Conservation (phyloP, 53 echinoderm and acorn worm genomes). For the Echinarachnius parma region DNA sequence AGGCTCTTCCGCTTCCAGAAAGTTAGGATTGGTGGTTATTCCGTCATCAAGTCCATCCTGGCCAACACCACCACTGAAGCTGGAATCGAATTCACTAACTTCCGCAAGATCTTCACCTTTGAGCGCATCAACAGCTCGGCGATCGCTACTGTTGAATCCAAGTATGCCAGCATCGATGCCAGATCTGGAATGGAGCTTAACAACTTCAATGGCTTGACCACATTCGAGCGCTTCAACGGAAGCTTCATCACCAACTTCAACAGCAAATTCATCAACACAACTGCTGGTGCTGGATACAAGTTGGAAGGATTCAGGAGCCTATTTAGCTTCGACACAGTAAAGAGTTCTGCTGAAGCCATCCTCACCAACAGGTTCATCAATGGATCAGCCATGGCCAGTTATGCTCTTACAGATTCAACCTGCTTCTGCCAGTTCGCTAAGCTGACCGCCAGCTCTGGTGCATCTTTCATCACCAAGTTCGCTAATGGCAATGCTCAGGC, state of each 20-base stretch:
- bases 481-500: constrained; percentile 16
- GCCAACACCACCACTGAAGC: constrained; percentile 52
- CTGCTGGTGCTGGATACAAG: constrained; percentile 43
- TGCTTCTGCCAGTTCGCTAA: constrained; percentile 58
- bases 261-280: constrained; percentile 54
- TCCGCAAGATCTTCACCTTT: constrained; percentile 37
- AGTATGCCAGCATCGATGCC: constrained; percentile 49
- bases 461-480: constrained; percentile 15
- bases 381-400: not conserved
- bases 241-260: constrained; percentile 43
- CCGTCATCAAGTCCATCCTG: constrained; percentile 58
- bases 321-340: constrained; percentile 55
- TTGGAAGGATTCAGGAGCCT: constrained; percentile 53
- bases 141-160: constrained; percentile 42
- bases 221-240: constrained; percentile 23
- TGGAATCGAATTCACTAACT: constrained; percentile 56
- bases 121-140: constrained; percentile 58
- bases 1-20: constrained; percentile 33
- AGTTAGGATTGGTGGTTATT: constrained; percentile 35
- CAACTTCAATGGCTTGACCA: constrained; percentile 9
- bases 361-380: constrained; percentile 34
- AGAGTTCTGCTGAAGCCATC: constrained; percentile 32
- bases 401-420: constrained; percentile 20
- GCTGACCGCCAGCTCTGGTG: constrained; percentile 36
- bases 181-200: constrained; percentile 53